Percentiles rank a stretch among this genome's conserved stretches.
phyloP scores from a whole-genome alignment of 2,888 invertebrate species.

The Andrena trimmerana region DNA sequence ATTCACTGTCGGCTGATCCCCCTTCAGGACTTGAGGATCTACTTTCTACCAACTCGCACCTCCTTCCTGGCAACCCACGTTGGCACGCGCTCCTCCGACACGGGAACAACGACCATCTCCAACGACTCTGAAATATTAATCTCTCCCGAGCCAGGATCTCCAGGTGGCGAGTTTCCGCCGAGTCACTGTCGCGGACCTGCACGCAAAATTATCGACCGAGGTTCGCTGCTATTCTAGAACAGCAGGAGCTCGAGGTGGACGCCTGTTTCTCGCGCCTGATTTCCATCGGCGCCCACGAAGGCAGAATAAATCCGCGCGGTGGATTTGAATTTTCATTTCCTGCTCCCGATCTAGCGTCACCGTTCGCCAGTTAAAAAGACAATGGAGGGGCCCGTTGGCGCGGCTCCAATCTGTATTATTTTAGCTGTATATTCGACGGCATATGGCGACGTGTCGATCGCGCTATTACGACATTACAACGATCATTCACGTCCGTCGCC shows the following conservation, averaged over 20 bases:
- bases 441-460: constrained; percentile 45
- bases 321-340: constrained; percentile 16
- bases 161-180: constrained; percentile 1
- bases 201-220: constrained; percentile 43
- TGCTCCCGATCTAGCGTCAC: neutral
- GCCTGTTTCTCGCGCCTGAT: constrained; percentile 32
- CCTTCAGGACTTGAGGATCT: too few relatives aligned
- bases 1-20: too few relatives aligned
- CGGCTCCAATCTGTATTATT: constrained; percentile 53
- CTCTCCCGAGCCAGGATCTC: neutral
- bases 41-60: too few relatives aligned
- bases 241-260: neutral
- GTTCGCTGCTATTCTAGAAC: constrained; percentile 18
- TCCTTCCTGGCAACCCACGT: constrained; percentile 36
- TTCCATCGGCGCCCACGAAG: constrained; percentile 22
- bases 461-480: constrained; percentile 51
- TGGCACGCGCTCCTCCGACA: constrained; percentile 23
- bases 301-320: constrained; percentile 17
- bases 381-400: constrained; percentile 48
- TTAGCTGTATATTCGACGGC: constrained; percentile 47
- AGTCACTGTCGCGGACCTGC: neutral
- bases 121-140: too few relatives aligned
- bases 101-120: too few relatives aligned
- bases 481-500: constrained; percentile 37
- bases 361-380: constrained; percentile 46